These are phyloP conservation scores for Phacellophora camtschatica DNA, from an alignment of 30 jellyfish, hydroid and myxozoan genomes.

Conservation along the genomic window DNA sequence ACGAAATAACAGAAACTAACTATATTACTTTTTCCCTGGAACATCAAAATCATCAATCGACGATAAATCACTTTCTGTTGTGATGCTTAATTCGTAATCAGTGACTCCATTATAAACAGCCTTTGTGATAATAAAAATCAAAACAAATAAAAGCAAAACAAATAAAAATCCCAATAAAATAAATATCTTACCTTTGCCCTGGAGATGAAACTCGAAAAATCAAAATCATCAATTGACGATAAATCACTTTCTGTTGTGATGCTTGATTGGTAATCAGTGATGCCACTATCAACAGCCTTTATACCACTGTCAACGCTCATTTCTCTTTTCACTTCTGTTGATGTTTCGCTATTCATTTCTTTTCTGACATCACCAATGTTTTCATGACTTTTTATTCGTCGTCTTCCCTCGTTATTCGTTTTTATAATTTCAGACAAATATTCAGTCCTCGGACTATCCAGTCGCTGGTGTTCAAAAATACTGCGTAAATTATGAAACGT, in stretches of 20 bases:
- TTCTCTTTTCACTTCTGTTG: not conserved
- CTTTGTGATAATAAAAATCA: no score
- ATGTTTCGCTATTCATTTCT: not conserved
- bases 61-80: constrained; percentile 53
- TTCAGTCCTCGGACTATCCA: constrained; percentile 40
- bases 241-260: constrained; percentile 38
- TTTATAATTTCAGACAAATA: constrained; percentile 53
- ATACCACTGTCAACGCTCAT: not conserved
- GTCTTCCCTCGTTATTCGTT: constrained; percentile 39
- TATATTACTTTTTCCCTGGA: no score
- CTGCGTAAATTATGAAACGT: constrained; percentile 52
- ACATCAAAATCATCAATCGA: constrained; percentile 56
- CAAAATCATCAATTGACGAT: constrained; percentile 56
- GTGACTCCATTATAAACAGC: no score
- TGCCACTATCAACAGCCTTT: not conserved
- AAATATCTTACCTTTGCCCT: constrained; percentile 12
- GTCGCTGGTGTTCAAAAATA: constrained; percentile 40
- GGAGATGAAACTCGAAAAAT: constrained; percentile 41
- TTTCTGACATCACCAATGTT: not conserved
- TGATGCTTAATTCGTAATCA: not conserved
- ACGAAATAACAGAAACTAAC: no score
- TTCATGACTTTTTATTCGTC: constrained; percentile 19
- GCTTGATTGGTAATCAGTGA: not conserved
- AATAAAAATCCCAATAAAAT: not conserved
- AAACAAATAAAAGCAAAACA: no score